These are phyloP conservation scores for Elanus axillaris DNA, from an alignment of 2,113 vertebrate species.

Conservation along the genomic window DNA sequence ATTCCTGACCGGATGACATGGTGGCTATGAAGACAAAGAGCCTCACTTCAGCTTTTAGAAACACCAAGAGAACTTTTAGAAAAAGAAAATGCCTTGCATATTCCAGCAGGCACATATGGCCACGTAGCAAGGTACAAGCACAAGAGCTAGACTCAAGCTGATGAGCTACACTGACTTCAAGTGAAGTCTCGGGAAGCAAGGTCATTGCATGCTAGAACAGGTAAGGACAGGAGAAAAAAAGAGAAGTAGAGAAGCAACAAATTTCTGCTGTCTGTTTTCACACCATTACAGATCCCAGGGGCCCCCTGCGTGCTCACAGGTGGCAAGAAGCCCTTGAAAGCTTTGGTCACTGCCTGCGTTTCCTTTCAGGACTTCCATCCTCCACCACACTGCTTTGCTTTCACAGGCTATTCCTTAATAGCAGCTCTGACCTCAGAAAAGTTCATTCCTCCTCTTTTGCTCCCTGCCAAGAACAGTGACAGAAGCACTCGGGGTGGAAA, in stretches of 20 bases:
- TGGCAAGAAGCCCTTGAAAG: neutral
- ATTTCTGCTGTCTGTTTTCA: neutral
- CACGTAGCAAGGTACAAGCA: neutral
- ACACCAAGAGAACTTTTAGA: neutral
- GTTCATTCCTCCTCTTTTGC: neutral
- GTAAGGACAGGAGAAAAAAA: neutral
- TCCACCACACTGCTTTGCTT: neutral
- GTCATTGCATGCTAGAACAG: neutral
- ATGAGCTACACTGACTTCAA: neutral
- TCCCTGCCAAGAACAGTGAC: neutral
- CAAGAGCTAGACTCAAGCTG: neutral
- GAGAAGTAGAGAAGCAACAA: neutral
- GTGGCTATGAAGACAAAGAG: conserved; percentile 1
- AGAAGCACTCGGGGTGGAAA: neutral
- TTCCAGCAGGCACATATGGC: neutral
- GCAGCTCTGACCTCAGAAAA: neutral
- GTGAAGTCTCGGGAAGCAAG: neutral
- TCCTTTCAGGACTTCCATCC: neutral
- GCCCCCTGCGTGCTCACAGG: rapidly evolving
- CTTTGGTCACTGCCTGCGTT: neutral
- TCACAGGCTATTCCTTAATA: neutral
- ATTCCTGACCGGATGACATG: conserved; percentile 16
- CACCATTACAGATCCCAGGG: neutral
- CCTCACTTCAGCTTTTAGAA: neutral
- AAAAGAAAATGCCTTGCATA: neutral